phyloP scores from a whole-genome alignment of 1,140 invertebrate species.

The Vollenhovia emeryi region DNA sequence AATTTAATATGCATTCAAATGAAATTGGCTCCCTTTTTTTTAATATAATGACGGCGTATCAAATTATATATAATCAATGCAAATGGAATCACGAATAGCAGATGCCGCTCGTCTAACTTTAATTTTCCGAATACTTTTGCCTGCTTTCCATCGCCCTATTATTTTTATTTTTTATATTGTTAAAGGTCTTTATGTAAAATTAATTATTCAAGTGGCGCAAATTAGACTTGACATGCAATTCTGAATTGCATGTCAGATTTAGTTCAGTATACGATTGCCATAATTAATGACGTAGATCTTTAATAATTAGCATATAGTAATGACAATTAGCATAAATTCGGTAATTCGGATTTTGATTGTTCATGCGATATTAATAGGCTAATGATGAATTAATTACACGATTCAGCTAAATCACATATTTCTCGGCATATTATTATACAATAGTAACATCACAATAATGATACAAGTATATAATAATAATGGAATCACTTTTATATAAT shows the following conservation, averaged over 20 bases:
- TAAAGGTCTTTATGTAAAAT: not conserved
- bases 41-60: constrained; percentile 16
- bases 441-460: constrained; percentile 4
- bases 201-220: not conserved
- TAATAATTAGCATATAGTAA: not conserved
- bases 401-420: not conserved
- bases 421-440: not conserved
- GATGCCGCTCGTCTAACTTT: constrained; percentile 6
- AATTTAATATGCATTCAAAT: constrained; percentile 34
- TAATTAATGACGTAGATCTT: not conserved
- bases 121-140: constrained; percentile 11
- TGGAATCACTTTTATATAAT: not conserved
- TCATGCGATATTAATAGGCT: constrained; percentile 13
- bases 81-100: constrained; percentile 8
- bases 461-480: not conserved
- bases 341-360: constrained; percentile 29
- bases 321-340: not conserved
- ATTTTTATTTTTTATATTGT: not conserved
- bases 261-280: not conserved
- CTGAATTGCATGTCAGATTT: not conserved
- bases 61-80: constrained; percentile 33
- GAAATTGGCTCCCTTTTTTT: constrained; percentile 43
- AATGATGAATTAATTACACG: constrained; percentile 8
- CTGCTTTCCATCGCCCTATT: not conserved
- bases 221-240: not conserved